phyloP scores from a whole-genome alignment of 2,113 vertebrate species.

The Todiramphus chloris region DNA sequence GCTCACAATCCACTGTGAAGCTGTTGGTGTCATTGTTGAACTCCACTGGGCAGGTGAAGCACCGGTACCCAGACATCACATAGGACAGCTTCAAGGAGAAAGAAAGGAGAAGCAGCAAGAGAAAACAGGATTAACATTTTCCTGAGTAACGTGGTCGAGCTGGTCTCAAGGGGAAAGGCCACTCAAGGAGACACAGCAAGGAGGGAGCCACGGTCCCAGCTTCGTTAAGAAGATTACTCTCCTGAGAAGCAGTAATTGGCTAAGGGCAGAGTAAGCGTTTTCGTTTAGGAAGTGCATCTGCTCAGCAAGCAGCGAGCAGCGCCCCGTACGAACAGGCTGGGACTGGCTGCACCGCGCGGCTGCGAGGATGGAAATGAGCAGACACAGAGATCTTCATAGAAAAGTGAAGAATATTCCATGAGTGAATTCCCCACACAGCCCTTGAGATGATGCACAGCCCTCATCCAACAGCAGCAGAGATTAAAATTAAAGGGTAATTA shows the following conservation, averaged over 20 bases:
- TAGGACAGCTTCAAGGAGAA: slow-evolving; percentile 87
- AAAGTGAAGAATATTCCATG: background rate
- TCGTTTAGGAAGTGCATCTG: background rate
- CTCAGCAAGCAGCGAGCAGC: background rate
- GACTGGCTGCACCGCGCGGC: background rate
- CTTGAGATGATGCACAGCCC: background rate
- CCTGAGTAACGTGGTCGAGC: background rate
- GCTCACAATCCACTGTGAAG: slow-evolving; percentile 95
- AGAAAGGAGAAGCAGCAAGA: background rate
- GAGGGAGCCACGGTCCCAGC: background rate
- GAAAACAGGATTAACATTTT: background rate
- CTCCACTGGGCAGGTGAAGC: slow-evolving; percentile 97
- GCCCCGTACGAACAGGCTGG: background rate
- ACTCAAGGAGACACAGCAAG: background rate
- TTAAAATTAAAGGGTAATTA: background rate
- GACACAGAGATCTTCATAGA: background rate
- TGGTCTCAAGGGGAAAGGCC: background rate
- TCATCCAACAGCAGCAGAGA: background rate
- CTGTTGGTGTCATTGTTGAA: slow-evolving; percentile 98
- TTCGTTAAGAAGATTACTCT: background rate
- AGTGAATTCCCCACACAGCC: background rate
- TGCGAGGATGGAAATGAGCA: background rate
- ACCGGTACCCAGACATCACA: slow-evolving; percentile 91
- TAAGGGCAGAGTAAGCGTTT: background rate
- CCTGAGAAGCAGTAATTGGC: background rate